phyloP scores from a whole-genome alignment of 2,888 invertebrate genomes.

The Mimachlamys varia region DNA sequence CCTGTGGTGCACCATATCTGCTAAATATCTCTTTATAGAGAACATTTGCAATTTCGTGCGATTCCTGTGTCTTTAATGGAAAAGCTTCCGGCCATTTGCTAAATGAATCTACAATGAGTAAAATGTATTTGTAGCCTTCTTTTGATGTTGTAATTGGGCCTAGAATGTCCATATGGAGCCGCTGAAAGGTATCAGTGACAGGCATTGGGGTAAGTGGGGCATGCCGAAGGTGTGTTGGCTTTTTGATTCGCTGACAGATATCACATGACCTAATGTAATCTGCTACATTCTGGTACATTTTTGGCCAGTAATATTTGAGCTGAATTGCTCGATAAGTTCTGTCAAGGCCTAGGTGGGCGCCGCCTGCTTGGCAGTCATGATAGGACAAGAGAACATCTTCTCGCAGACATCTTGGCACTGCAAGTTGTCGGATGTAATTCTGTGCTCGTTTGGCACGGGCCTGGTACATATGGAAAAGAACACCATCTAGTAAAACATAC shows the following conservation, averaged over 20 bases:
- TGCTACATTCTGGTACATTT: constrained; percentile 53
- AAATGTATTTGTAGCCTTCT: constrained; percentile 53
- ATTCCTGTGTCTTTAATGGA: constrained; percentile 52
- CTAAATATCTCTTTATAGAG: constrained; percentile 50
- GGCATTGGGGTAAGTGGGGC: constrained; percentile 41
- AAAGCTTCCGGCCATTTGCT: constrained; percentile 57
- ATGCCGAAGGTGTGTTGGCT: background rate
- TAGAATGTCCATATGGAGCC: constrained; percentile 41
- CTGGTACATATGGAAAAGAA: constrained; percentile 38
- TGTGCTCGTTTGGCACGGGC: constrained; percentile 37
- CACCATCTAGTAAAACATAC: constrained; percentile 37
- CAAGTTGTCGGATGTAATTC: constrained; percentile 50
- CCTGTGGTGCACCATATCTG: constrained; percentile 46
- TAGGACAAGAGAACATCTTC: constrained; percentile 37
- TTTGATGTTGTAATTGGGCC: constrained; percentile 28
- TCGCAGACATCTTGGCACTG: constrained; percentile 42
- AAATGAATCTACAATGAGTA: constrained; percentile 54
- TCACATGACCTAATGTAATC: constrained; percentile 53
- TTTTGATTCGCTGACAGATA: constrained; percentile 52
- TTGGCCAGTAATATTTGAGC: constrained; percentile 52
- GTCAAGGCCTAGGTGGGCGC: constrained; percentile 48
- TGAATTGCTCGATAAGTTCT: constrained; percentile 46
- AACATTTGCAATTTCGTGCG: constrained; percentile 47
- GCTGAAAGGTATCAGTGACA: constrained; percentile 38
- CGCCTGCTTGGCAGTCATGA: constrained; percentile 53